A percentile compares a stretch with the other conserved stretches of the same genome.
phyloP scores from a whole-genome alignment of 1,140 invertebrate genomes.

The Amyelois transitella region DNA sequence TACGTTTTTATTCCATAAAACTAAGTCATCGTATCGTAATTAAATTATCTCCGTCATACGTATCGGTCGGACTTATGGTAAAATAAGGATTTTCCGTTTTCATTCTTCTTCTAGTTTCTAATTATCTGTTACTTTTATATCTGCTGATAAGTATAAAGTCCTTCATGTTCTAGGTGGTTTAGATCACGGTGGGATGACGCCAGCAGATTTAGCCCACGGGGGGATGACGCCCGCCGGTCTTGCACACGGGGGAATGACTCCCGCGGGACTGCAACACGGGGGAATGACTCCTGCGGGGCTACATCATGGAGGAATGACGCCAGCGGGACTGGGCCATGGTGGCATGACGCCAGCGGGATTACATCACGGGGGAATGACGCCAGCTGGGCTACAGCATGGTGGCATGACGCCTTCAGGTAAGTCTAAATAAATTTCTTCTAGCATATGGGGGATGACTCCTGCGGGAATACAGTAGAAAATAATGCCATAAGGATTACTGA shows the following conservation, averaged over 20 bases:
- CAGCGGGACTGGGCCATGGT: conserved; percentile 39
- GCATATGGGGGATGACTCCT: no score
- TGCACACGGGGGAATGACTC: conserved; percentile 32
- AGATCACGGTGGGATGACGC: conserved; percentile 44
- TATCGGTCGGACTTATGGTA: no score
- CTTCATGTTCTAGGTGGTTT: conserved; percentile 22
- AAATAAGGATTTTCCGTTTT: no score
- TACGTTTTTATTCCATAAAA: no score
- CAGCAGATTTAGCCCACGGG: conserved; percentile 37
- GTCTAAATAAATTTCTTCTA: no score
- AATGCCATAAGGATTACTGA: no score
- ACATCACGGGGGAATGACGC: conserved; percentile 52
- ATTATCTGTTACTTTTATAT: no score
- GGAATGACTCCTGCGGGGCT: conserved; percentile 47
- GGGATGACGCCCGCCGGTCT: conserved; percentile 49
- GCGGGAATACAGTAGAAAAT: no score
- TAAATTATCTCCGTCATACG: no score
- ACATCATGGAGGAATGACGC: conserved; percentile 47
- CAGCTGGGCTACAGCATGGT: conserved; percentile 32
- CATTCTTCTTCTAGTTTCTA: no score
- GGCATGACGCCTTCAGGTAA: conserved; percentile 42
- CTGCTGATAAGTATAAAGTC: background rate
- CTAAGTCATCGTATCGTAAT: no score
- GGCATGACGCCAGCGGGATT: conserved; percentile 66
- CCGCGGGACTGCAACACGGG: conserved; percentile 27